These are phyloP conservation scores for Rallus crepitans DNA, from an alignment of 2,797 vertebrate genomes.

Conservation along the genomic window DNA sequence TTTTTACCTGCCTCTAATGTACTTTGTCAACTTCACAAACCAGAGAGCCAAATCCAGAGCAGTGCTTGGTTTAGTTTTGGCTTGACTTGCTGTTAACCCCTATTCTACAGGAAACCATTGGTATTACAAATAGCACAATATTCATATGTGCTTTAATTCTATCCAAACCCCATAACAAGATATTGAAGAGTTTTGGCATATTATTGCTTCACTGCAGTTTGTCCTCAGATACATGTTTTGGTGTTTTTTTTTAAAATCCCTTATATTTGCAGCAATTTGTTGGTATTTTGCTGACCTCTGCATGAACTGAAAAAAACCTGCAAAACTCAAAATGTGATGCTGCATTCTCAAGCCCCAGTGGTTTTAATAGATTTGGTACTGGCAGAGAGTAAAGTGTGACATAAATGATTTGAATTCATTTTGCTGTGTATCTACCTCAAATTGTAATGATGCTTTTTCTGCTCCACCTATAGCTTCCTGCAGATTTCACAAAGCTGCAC, in stretches of 20 bases:
- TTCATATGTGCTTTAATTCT: background rate
- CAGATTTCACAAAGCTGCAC: constrained; percentile 99
- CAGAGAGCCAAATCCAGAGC: background rate
- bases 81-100: background rate
- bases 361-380: background rate
- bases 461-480: constrained; percentile 90
- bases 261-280: background rate
- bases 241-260: background rate
- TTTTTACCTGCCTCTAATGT: background rate
- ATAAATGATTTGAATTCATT: background rate
- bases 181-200: background rate
- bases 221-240: background rate
- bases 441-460: constrained; percentile 73
- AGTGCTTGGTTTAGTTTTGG: background rate
- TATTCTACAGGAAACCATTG: background rate
- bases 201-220: background rate
- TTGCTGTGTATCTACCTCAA: constrained; percentile 13
- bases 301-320: background rate
- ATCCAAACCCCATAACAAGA: background rate
- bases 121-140: background rate
- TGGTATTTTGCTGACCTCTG: constrained; percentile 9
- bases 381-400: background rate
- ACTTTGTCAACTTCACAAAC: background rate
- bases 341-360: background rate
- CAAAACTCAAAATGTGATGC: background rate